phyloP scores from a whole-genome alignment of 1,140 invertebrate genomes.

The Cyclargus thomasi region DNA sequence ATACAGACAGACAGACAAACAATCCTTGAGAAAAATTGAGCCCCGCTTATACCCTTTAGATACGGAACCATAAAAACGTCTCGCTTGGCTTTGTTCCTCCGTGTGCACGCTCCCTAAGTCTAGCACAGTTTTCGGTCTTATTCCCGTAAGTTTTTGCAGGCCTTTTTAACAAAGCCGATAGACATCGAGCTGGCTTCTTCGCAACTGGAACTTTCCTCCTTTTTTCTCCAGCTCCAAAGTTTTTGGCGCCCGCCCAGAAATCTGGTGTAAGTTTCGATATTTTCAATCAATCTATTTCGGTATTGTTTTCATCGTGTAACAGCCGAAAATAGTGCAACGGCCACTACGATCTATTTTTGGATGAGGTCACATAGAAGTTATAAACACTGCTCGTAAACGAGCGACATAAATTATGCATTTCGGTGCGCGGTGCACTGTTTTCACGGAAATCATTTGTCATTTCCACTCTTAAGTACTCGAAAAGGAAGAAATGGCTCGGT shows the following conservation, averaged over 20 bases:
- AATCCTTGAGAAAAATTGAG: too few relatives aligned
- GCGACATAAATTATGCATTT: background rate
- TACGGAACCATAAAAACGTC: too few relatives aligned
- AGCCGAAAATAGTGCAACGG: constrained; percentile 9
- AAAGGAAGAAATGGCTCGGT: background rate
- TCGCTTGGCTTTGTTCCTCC: too few relatives aligned
- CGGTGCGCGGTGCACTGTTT: background rate
- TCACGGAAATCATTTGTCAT: background rate
- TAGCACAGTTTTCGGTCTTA: background rate
- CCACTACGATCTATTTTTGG: background rate
- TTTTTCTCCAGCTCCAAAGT: background rate
- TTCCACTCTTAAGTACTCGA: background rate
- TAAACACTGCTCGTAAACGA: constrained; percentile 7
- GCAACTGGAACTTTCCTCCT: background rate
- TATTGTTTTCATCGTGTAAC: constrained; percentile 10
- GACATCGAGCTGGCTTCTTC: background rate
- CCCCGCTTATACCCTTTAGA: too few relatives aligned
- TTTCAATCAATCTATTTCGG: constrained; percentile 14
- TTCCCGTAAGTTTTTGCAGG: background rate
- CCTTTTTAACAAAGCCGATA: constrained; percentile 2
- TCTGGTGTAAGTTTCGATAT: constrained; percentile 13
- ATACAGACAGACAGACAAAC: too few relatives aligned
- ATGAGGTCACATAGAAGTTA: constrained; percentile 10
- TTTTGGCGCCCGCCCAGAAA: constrained; percentile 3
- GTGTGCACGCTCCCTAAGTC: background rate